Conservation (phyloP, 2,797 vertebrate genomes). For the Nasua narica region DNA sequence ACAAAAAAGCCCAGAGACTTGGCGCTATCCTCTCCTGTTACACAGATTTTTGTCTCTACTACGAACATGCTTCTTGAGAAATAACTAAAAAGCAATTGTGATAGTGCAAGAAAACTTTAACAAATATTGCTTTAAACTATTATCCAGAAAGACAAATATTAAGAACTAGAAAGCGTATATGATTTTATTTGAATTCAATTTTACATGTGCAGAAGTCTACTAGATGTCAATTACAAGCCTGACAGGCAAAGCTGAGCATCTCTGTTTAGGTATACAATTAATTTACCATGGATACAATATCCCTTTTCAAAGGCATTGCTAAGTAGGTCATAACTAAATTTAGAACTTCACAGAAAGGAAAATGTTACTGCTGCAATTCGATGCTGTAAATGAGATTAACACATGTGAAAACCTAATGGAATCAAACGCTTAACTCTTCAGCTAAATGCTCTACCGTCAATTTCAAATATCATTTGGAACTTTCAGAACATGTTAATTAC, state of each 20-base stretch:
- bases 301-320: slow-evolving; percentile 85
- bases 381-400: slow-evolving; percentile 76
- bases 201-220: slow-evolving; percentile 85
- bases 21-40: slow-evolving; percentile 76
- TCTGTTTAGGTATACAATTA: slow-evolving; percentile 77
- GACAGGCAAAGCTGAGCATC: slow-evolving; percentile 80
- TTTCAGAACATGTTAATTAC: slow-evolving; percentile 51
- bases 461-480: slow-evolving; percentile 66
- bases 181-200: slow-evolving; percentile 85
- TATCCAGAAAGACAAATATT: slow-evolving; percentile 83
- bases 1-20: slow-evolving; percentile 61
- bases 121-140: slow-evolving; percentile 86
- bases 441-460: slow-evolving; percentile 64
- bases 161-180: slow-evolving; percentile 85
- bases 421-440: slow-evolving; percentile 65
- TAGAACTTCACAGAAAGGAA: slow-evolving; percentile 80
- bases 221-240: slow-evolving; percentile 79
- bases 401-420: slow-evolving; percentile 73
- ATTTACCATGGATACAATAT: slow-evolving; percentile 80
- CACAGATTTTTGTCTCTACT: slow-evolving; percentile 81
- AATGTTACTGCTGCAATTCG: slow-evolving; percentile 74
- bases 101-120: slow-evolving; percentile 84
- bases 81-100: slow-evolving; percentile 82
- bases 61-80: slow-evolving; percentile 76
- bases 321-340: slow-evolving; percentile 83